These are phyloP conservation scores for Nemurella pictetii DNA, from an alignment of 2,888 invertebrate species.

Conservation along the genomic window DNA sequence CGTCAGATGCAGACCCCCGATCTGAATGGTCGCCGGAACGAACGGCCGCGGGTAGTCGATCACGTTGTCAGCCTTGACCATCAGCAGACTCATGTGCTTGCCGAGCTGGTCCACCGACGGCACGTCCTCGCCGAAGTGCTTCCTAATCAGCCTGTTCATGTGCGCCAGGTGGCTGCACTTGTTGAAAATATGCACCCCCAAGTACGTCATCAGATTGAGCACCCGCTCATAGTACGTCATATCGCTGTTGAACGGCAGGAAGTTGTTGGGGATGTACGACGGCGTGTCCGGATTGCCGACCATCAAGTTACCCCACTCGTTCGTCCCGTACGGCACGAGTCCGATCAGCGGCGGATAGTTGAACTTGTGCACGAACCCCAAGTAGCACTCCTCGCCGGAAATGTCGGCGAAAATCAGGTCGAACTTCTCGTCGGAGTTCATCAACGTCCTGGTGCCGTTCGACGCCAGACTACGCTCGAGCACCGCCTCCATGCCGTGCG, in stretches of 20 bases:
- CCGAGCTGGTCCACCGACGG: constrained; percentile 1
- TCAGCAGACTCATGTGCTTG: constrained; percentile 51
- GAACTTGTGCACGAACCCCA: constrained; percentile 45
- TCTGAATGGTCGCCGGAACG: constrained; percentile 59
- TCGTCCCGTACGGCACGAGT: constrained; percentile 43
- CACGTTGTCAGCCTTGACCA: constrained; percentile 62
- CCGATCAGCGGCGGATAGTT: constrained; percentile 46
- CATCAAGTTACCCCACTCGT: constrained; percentile 43
- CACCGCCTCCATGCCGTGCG: neutral
- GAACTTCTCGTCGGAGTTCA: neutral
- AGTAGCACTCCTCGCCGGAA: neutral
- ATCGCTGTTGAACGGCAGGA: constrained; percentile 44
- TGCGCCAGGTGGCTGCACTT: constrained; percentile 1
- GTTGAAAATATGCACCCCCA: constrained; percentile 37
- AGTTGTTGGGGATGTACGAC: constrained; percentile 45
- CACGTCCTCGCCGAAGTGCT: constrained; percentile 27
- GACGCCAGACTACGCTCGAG: neutral
- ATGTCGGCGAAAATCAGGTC: neutral
- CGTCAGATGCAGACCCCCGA: constrained; percentile 59
- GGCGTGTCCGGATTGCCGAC: constrained; percentile 47
- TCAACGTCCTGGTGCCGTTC: neutral
- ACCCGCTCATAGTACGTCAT: constrained; percentile 60
- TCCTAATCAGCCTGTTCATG: constrained; percentile 8
- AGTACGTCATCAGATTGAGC: constrained; percentile 46
- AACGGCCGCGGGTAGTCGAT: constrained; percentile 60